Evolutionary conservation across 2,888 invertebrate genomes (phyloP), one percentile per base, ranked within the genome.

Genomic region (Torymus texanus): DNA sequence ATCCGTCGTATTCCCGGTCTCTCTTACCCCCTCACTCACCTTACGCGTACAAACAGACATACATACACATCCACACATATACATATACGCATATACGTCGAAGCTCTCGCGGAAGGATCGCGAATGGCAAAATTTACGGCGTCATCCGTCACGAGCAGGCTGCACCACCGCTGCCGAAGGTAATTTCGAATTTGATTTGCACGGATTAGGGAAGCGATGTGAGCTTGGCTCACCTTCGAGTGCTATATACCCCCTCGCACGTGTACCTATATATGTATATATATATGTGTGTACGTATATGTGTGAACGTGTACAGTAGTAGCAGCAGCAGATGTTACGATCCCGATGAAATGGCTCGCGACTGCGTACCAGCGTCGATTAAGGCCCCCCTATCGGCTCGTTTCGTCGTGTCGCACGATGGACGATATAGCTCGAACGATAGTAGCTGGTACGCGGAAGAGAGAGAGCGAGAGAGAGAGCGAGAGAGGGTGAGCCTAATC

Each of bases 111-210:
- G 74, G 70, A 68, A 79, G 75, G 75, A 65, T 79, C 70, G 75
- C 79, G 75, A 75, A 71, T 75, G 68, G 75, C 70, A 75, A 75
- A 79, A 79, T 79, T 79, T 75, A 79, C 66, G 79, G 79, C 75
- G 65, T 71, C 79, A 79, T 79, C 65, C 79, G 59, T 79, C 79
- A 79, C 70, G 70, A 75, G 59, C 78, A 79, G 79, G 63, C 63
- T 63, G 73, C 58, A 56, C n/a, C 68, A 3, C 56, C 62, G 14
- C 16, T 73, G 61, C 73, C 59, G 62, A 75, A 75, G 79, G 79
- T 79, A 79, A 79, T 79, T 79, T 75, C 75, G 75, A 79, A 79
- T 79, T 79, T 79, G 41, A 79, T 79, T 79, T 79, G 79, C 75
- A 68, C 75, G 79, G 75, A 79, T 79, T 75, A 70, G 79, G 75